Evolutionary conservation across 2,888 invertebrate genomes (phyloP).

Genomic region (Lampropteryx suffumata): DNA sequence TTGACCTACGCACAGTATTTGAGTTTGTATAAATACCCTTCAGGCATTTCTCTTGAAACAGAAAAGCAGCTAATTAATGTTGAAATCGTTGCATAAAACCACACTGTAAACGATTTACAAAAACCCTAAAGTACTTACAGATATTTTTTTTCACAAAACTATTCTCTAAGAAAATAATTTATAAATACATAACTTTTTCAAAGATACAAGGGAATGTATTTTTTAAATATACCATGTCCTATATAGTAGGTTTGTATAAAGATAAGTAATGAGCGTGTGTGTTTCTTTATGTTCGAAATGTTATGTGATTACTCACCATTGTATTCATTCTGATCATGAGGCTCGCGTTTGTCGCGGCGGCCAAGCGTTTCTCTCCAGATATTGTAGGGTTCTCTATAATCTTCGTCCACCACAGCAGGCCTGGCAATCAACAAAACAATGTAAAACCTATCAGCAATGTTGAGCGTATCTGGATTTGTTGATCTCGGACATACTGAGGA

Average conservation of each 20-base stretch:
- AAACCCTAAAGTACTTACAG: not conserved
- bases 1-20: slow-evolving; percentile 12
- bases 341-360: slow-evolving; percentile 66
- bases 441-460: too few species aligned
- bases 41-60: slow-evolving; percentile 2
- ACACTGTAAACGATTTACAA: slow-evolving; percentile 7
- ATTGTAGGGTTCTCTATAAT: slow-evolving; percentile 76
- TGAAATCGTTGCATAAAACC: slow-evolving; percentile 6
- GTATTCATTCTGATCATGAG: slow-evolving; percentile 72
- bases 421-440: slow-evolving; percentile 42
- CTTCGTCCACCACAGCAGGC: slow-evolving; percentile 76
- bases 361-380: slow-evolving; percentile 77
- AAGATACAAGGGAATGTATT: too few species aligned
- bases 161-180: too few species aligned
- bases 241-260: too few species aligned
- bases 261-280: too few species aligned
- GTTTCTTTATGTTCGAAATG: too few species aligned
- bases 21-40: slow-evolving; percentile 12
- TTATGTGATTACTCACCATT: slow-evolving; percentile 55
- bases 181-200: too few species aligned
- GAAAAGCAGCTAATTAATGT: slow-evolving; percentile 13
- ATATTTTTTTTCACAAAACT: too few species aligned
- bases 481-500: too few species aligned
- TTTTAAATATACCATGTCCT: too few species aligned
- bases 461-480: too few species aligned